Evolutionary conservation across 2,888 invertebrate species (phyloP).

Genomic region (Cheilosia scutellata): DNA sequence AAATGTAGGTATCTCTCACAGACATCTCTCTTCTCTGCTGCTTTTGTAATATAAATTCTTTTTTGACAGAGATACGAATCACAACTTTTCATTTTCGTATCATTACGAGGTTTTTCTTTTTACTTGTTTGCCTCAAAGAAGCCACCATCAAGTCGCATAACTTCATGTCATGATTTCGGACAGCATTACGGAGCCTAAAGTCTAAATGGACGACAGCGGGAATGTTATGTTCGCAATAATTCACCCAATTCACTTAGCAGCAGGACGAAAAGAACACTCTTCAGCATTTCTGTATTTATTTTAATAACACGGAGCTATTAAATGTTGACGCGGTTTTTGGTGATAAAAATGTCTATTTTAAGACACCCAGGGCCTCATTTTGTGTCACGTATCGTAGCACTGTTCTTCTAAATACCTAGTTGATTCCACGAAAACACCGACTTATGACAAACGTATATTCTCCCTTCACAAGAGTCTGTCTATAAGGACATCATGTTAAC

Average conservation of each 20-base stretch:
- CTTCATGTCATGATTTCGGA: constrained; percentile 8
- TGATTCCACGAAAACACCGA: too few relatives aligned
- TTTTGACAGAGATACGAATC: not conserved
- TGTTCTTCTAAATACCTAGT: too few relatives aligned
- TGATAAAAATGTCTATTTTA: not conserved
- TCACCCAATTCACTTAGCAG: not conserved
- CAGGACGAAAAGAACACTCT: not conserved
- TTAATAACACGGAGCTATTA: not conserved
- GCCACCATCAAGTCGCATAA: not conserved
- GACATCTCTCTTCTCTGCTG: not conserved
- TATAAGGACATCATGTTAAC: not conserved
- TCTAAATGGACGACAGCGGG: not conserved
- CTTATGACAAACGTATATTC: too few relatives aligned
- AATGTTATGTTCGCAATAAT: not conserved
- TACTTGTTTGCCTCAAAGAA: not conserved
- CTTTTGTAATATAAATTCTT: too few relatives aligned
- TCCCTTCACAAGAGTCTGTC: not conserved
- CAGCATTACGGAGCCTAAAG: not conserved
- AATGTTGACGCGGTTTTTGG: not conserved
- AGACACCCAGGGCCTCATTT: not conserved
- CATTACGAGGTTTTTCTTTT: not conserved
- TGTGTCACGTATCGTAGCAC: too few relatives aligned
- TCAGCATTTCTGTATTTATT: not conserved
- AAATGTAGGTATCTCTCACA: not conserved
- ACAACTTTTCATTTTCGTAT: not conserved